Evolutionary conservation across 2,888 invertebrate species (phyloP), one percentile per base, ranked within the genome.

Genomic region (Cryptocephalus moraei): DNA sequence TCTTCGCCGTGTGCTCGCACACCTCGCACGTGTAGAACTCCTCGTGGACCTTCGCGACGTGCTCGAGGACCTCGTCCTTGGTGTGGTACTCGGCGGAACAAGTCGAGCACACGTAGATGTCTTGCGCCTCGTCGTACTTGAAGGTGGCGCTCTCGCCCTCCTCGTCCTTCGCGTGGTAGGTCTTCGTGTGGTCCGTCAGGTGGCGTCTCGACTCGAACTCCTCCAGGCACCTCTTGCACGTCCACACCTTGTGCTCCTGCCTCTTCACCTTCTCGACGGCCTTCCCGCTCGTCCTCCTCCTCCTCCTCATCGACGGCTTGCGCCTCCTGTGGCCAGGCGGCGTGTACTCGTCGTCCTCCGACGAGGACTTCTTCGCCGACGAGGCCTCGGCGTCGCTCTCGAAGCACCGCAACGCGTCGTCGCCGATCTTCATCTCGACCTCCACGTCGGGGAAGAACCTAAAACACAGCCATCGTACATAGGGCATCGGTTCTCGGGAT

Each of bases 11-110:
- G 38, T 63, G 59, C 31, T 60, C 55, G 50, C 68, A 68, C 10
- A 58, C 50, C 8, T 63, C 61, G 47, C 68, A 68, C 0, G 75
- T 76, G 47, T 61, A 62, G 43, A 54, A 54, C 41, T 62, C 61
- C 38, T 58, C 57, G 52, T 63, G 63, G 4, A 57, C 46, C 46
- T 60, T 61, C 2, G 50, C 49, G 4, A 63, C 56, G 41, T 65
- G 64, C n/a, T 55, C 49, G 48, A 60, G 58, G 2, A 59, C 62
- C 46, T 64, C 63, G 14, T 55, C 49, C 49, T 62, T 49, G 9
- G 57, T 56, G 49, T 61, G 62, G 48, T 56, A 65, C 45, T 65
- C 63, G 0, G 59, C 60, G 9, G 60, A 61, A 45, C 65, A 65
- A 14, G 61, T 60, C 43, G 55, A 59, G 46, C 65, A 65, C 9